phyloP scores from a whole-genome alignment of 1,140 invertebrate species.

The Eciton burchellii region DNA sequence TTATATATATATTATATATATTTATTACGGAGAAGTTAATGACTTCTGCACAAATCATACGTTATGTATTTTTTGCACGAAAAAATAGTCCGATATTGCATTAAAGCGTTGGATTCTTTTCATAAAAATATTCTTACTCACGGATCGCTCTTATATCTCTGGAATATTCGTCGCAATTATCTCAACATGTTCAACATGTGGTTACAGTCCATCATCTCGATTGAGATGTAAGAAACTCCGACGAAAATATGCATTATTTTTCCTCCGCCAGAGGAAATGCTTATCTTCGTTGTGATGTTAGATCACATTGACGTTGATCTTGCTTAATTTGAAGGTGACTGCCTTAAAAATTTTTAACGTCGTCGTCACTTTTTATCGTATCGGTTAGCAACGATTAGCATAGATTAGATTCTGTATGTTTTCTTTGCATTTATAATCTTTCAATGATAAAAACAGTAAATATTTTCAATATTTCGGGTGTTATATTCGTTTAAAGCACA shows the following conservation, averaged over 20 bases:
- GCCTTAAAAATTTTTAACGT: neutral
- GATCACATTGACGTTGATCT: neutral
- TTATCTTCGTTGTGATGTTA: constrained; percentile 33
- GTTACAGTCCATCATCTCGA: neutral
- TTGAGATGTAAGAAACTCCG: neutral
- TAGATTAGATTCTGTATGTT: neutral
- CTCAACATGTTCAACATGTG: neutral
- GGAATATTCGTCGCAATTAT: neutral
- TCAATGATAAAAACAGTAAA: too few relatives aligned
- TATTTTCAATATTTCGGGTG: too few relatives aligned
- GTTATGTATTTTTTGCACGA: neutral
- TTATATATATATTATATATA: too few relatives aligned
- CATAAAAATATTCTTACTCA: neutral
- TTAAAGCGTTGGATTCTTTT: neutral
- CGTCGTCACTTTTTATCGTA: neutral
- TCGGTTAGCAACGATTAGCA: neutral
- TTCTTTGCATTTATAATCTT: neutral
- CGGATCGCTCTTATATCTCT: constrained; percentile 7
- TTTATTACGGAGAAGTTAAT: neutral
- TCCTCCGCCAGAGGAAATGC: neutral
- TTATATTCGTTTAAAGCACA: too few relatives aligned
- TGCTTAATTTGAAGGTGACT: constrained; percentile 12
- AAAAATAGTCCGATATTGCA: neutral
- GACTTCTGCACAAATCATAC: neutral
- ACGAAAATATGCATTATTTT: neutral